phyloP scores from a whole-genome alignment of 2,797 vertebrate genomes.

The Micromesistius poutassou region DNA sequence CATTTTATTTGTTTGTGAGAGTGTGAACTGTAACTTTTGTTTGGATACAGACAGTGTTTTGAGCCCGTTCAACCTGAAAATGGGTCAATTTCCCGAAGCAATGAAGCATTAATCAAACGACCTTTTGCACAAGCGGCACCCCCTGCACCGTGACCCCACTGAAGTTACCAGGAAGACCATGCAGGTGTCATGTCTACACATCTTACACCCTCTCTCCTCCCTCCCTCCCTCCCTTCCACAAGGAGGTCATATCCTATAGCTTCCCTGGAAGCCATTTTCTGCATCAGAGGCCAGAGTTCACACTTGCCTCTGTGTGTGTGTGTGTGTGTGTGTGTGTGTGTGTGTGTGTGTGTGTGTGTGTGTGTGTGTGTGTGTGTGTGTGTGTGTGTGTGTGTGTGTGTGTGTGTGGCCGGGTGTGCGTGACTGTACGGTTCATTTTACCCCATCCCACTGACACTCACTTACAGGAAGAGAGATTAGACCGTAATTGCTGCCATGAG shows the following conservation, averaged over 20 bases:
- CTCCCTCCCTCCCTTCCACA: not conserved
- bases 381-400: not conserved
- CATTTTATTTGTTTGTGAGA: not conserved
- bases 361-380: no score
- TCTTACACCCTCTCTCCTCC: not conserved
- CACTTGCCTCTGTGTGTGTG: not conserved
- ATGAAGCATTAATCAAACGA: not conserved
- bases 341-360: no score
- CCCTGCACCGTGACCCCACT: not conserved
- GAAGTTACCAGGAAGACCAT: not conserved
- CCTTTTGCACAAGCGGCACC: not conserved
- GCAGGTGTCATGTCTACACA: not conserved
- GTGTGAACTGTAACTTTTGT: not conserved
- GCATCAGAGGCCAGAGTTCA: not conserved
- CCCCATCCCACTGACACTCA: conserved; percentile 41
- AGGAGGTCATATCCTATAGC: not conserved
- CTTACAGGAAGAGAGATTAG: conserved; percentile 49
- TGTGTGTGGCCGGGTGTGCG: not conserved
- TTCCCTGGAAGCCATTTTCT: not conserved
- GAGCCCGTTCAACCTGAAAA: not conserved
- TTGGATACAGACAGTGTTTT: not conserved
- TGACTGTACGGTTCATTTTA: conserved; percentile 46
- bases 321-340: no score
- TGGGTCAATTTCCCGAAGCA: not conserved
- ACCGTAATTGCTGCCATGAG: conserved; percentile 52